Conservation (phyloP, 2,888 invertebrate genomes). For the Lobophora halterata region DNA sequence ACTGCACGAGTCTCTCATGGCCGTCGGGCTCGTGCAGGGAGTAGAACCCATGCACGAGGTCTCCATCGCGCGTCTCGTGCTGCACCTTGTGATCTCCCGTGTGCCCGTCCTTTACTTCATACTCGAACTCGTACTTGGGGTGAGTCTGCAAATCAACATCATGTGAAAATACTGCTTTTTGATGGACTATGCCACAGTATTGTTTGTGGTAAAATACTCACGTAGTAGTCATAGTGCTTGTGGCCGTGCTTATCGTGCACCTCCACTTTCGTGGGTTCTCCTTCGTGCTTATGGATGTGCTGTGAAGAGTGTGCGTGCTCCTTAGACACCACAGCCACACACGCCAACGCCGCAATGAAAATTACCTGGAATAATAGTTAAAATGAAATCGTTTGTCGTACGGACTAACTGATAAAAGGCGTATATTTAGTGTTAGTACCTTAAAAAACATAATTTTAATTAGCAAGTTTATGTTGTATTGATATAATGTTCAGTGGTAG, state of each 20-base stretch:
- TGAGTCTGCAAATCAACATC: slow-evolving; percentile 25
- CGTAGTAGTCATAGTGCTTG: slow-evolving; percentile 35
- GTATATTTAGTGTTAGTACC: slow-evolving; percentile 33
- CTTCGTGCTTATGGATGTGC: slow-evolving; percentile 40
- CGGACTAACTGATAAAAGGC: too few relatives aligned
- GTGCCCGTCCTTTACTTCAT: too few relatives aligned
- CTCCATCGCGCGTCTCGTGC: slow-evolving; percentile 68
- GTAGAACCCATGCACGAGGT: slow-evolving; percentile 73
- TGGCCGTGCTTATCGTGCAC: slow-evolving; percentile 30
- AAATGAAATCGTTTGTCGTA: too few relatives aligned
- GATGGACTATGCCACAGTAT: too few relatives aligned
- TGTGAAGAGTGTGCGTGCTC: slow-evolving; percentile 41
- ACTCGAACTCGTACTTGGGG: too few relatives aligned
- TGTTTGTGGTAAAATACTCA: slow-evolving; percentile 27
- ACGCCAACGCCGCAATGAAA: slow-evolving; percentile 23
- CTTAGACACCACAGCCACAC: slow-evolving; percentile 21
- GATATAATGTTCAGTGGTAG: slow-evolving; percentile 19
- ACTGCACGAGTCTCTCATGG: slow-evolving; percentile 73
- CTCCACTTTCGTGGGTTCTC: slow-evolving; percentile 31
- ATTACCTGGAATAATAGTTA: slow-evolving; percentile 24
- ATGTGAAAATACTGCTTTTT: too few relatives aligned
- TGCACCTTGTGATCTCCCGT: too few relatives aligned
- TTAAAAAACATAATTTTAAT: slow-evolving; percentile 32
- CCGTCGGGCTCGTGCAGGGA: slow-evolving; percentile 77
- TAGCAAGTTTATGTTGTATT: slow-evolving; percentile 14